phyloP scores from a whole-genome alignment of 2,888 invertebrate genomes.

The Oligia latruncula region DNA sequence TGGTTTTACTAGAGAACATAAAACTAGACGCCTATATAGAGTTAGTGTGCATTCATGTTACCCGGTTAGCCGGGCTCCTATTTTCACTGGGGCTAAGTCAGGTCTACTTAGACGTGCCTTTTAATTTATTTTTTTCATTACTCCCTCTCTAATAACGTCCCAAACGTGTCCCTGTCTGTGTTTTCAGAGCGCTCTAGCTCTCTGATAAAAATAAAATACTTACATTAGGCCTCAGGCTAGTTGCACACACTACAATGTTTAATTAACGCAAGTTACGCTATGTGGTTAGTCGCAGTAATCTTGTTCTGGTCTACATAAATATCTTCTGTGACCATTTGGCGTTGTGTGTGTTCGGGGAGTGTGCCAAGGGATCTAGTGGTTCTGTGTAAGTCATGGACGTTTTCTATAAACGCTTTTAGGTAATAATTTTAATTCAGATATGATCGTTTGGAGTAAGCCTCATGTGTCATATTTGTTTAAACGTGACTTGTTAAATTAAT shows the following conservation, averaged over 20 bases:
- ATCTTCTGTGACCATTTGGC: slow-evolving; percentile 48
- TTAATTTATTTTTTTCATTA: not conserved
- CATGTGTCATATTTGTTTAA: not conserved
- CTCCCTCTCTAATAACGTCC: not conserved
- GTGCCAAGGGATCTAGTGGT: slow-evolving; percentile 49
- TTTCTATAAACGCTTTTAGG: slow-evolving; percentile 10
- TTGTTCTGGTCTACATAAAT: slow-evolving; percentile 56
- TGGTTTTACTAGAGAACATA: not conserved
- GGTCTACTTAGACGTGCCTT: not conserved
- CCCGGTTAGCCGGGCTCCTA: too few relatives aligned
- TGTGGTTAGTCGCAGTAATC: slow-evolving; percentile 46
- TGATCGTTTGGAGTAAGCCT: not conserved
- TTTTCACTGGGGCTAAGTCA: not conserved
- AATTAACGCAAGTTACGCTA: slow-evolving; percentile 31
- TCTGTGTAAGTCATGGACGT: slow-evolving; percentile 13
- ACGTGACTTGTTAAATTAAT: not conserved
- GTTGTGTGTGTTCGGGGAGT: slow-evolving; percentile 37
- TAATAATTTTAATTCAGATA: slow-evolving; percentile 31
- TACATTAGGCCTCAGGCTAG: not conserved
- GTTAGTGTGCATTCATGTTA: not conserved
- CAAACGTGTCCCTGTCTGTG: not conserved
- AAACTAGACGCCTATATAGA: not conserved
- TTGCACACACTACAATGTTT: slow-evolving; percentile 21
- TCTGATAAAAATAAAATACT: slow-evolving; percentile 13
- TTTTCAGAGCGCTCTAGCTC: not conserved